phyloP scores from a whole-genome alignment of 2,113 vertebrate species.

The Sitta europaea region DNA sequence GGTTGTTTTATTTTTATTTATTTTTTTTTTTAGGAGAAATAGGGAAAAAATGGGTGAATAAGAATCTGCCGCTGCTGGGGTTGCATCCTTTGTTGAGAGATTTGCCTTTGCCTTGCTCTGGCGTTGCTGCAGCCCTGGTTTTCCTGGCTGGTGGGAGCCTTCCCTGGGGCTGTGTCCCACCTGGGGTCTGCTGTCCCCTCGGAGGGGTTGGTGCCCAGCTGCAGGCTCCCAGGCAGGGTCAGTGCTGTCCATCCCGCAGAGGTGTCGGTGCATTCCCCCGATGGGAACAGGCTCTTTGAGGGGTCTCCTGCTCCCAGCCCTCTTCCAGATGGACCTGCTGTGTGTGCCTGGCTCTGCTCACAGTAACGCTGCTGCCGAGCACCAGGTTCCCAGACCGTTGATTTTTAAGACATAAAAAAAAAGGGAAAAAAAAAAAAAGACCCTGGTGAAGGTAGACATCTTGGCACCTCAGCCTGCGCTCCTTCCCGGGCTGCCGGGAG shows the following conservation, averaged over 20 bases:
- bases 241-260: background rate
- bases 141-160: background rate
- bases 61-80: background rate
- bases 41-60: background rate
- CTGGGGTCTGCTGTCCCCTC: background rate
- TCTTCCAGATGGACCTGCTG: background rate
- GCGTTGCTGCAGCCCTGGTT: background rate
- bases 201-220: background rate
- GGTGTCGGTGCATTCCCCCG: background rate
- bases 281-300: background rate
- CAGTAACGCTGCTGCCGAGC: background rate
- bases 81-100: constrained; percentile 23
- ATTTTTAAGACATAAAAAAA: background rate
- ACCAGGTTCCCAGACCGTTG: background rate
- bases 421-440: background rate
- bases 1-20: background rate
- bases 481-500: constrained; percentile 2
- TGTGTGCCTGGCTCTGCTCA: background rate
- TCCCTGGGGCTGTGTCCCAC: background rate
- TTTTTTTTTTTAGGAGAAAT: background rate
- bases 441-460: constrained; percentile 25
- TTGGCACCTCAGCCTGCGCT: constrained; percentile 3
- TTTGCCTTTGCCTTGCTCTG: background rate
- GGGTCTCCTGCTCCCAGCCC: background rate
- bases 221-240: background rate